Evolutionary conservation across 2,797 vertebrate genomes (phyloP), one percentile per base, ranked within the genome.

Genomic region (Anisognathus igniventris): DNA sequence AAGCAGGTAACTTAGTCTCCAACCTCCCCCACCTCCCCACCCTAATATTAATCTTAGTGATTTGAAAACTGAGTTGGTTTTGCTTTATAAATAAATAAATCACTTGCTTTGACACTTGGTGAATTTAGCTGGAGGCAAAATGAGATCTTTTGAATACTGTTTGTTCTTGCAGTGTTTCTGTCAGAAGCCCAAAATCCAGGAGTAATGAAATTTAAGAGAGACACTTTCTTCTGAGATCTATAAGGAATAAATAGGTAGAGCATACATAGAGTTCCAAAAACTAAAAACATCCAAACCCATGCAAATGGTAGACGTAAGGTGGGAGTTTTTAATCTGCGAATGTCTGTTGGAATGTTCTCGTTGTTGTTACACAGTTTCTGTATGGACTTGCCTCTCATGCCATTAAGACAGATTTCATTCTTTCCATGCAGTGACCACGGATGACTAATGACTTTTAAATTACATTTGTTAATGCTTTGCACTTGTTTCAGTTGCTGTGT

Each of bases 61-160:
- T 89, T 71, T 89, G 54, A 92, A 94, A 96, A 82, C 9, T 0
- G 2, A 53, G 33, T 22, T 93, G 18, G 45, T 90, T 90, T 91
- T 79, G 22, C 60, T 87, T 79, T 71, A 79, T 65, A 92, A 87
- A 94, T 81, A 67, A 90, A 88, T 73, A 61, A 88, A 94, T 75
- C 48, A 58, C 60, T 76, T 60, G 17, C 31, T 85, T 85, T 94
- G 92, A 76, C 53, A 66, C 37, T 53, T 35, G 10, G n/a, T 37
- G 54, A 79, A 71, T 93, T 93, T 85, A 66, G 77, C 90, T 82
- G 27, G 54, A 91, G 83, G 90, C 70, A 84, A 91, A 93, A 87
- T 60, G 33, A 60, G 54, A 68, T 80, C 74, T 81, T 94, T 44
- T 87, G 79, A 90, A 90, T 86, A 89, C 19, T 58, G 11, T 84